Evolutionary conservation across 1,140 invertebrate genomes (phyloP).

Genomic region (Steinernema feltiae): DNA sequence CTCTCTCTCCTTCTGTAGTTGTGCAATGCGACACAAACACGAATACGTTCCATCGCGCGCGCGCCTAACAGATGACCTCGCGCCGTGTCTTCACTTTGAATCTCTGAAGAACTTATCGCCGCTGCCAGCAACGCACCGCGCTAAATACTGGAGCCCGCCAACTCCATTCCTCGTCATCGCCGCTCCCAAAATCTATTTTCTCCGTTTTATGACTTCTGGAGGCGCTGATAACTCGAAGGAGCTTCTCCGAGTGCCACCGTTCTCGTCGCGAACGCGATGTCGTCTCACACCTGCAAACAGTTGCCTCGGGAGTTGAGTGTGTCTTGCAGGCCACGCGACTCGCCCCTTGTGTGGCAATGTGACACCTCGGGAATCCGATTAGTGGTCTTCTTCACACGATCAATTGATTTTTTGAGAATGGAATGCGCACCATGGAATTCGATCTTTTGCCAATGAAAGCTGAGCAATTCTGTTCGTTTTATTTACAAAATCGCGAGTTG

Average conservation of each 20-base stretch:
- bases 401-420: neutral
- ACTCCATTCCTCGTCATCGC: neutral
- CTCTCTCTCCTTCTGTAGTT: neutral
- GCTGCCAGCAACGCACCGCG: neutral
- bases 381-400: neutral
- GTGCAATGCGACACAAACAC: neutral
- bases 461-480: too few relatives aligned
- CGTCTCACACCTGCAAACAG: too few relatives aligned
- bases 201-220: neutral
- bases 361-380: neutral
- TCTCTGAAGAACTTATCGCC: neutral
- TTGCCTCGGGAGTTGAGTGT: too few relatives aligned
- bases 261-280: neutral
- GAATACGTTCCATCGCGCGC: slow-evolving; percentile 5
- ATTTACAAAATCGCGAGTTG: too few relatives aligned
- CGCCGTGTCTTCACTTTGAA: neutral
- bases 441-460: too few relatives aligned
- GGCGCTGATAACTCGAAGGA: neutral
- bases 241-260: neutral
- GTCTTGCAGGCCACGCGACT: too few relatives aligned
- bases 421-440: too few relatives aligned
- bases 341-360: neutral
- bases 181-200: neutral
- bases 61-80: slow-evolving; percentile 7
- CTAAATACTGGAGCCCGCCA: neutral